Conservation (phyloP, 2,113 vertebrate genomes). For the Pedionomus torquatus region DNA sequence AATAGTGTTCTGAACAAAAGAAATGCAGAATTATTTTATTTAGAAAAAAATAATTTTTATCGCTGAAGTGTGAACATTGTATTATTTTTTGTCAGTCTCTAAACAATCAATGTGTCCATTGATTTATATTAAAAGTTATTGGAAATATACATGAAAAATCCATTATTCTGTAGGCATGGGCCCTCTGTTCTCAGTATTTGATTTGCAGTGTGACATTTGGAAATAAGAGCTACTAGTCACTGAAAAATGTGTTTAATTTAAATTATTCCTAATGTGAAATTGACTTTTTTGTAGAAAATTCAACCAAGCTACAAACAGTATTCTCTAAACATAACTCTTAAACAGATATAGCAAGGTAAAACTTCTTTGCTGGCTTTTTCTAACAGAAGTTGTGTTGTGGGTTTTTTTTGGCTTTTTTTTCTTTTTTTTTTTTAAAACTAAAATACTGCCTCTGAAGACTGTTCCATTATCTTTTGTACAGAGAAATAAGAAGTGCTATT, state of each 20-base stretch:
- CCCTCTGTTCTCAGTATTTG: background rate
- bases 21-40: background rate
- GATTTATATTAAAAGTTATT: slow-evolving; percentile 12
- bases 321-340: background rate
- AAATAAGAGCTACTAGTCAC: background rate
- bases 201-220: slow-evolving; percentile 30
- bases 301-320: background rate
- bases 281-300: background rate
- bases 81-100: background rate
- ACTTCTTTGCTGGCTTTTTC: background rate
- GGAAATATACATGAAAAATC: background rate
- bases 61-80: background rate
- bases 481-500: background rate
- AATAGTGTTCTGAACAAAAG: background rate
- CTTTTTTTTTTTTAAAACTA: background rate
- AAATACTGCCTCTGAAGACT: background rate
- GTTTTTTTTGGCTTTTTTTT: background rate
- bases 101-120: background rate
- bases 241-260: slow-evolving; percentile 39
- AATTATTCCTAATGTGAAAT: slow-evolving; percentile 34
- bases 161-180: background rate
- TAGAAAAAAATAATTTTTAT: background rate
- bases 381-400: background rate
- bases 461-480: background rate
- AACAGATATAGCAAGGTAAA: background rate